Evolutionary conservation across 2,797 vertebrate species (phyloP), one percentile per base, ranked within the genome.

Genomic region (Liparis tanakae): DNA sequence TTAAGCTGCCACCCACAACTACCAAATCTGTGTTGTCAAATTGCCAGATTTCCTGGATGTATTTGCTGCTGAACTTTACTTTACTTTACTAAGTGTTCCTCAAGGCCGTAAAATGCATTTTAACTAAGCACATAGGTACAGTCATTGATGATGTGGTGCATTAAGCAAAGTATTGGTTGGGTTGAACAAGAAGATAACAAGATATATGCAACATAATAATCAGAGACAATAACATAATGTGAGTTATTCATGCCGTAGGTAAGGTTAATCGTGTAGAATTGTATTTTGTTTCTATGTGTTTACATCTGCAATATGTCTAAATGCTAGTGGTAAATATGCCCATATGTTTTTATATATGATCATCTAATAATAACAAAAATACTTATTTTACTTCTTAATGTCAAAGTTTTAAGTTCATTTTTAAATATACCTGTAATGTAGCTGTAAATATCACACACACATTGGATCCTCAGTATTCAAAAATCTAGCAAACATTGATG

Each of bases 21-120:
- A 61, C 72, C 78, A 86, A 78, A 87, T 79, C 65, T 66, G 68
- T 59, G 55, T 57, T 87, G 85, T 87, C 80, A 87, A 37, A 43
- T 22, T 82, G 88, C 81, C 77, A 87, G 82, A 73, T 84, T 78
- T 71, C 25, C 43, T 71, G 74, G 20, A 64, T 80, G 39, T 58
- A 58, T 85, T 84, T 80, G 37, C 65, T 81, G 43, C 61, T 61
- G 62, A 67, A 81, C 59, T 78, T 57, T 65, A 61, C 62, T 73
- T 67, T 84, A 82, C 59, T 78, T 57, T 65, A 61, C 62, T 73
- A 68, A 85, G 80, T 69, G 59, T 77, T 67, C 51, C 53, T 65
- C 10, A n/a, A 58, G 50, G 44, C 63, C 56, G 43, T 3, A 50
- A 72, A 65, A 77, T 14, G 30, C 50, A 43, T 1, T 37, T 25